phyloP scores from a whole-genome alignment of 2,113 vertebrate genomes.

The Clinocottus analis region DNA sequence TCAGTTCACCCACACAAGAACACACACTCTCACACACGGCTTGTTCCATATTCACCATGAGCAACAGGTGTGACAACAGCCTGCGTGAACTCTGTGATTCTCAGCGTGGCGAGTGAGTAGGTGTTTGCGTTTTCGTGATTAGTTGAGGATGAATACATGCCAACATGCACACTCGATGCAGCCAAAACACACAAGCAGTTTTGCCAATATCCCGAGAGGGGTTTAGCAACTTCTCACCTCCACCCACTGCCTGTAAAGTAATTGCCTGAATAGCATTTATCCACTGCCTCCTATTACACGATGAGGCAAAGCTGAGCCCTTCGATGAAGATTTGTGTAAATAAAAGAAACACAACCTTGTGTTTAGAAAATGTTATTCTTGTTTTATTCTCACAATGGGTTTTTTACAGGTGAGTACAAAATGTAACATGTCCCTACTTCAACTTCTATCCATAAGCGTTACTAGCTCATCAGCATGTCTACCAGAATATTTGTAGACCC shows the following conservation, averaged over 20 bases:
- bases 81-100: slow-evolving; percentile 65
- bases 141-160: slow-evolving; percentile 69
- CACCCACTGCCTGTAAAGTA: slow-evolving; percentile 66
- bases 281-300: slow-evolving; percentile 25
- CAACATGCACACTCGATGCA: slow-evolving; percentile 65
- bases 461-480: too few relatives aligned
- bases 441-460: too few relatives aligned
- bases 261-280: slow-evolving; percentile 61
- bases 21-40: slow-evolving; percentile 26
- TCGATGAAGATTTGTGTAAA: slow-evolving; percentile 26
- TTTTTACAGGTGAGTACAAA: too few relatives aligned
- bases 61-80: slow-evolving; percentile 77
- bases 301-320: slow-evolving; percentile 39
- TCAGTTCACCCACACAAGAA: slow-evolving; percentile 40
- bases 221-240: slow-evolving; percentile 72
- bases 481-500: too few relatives aligned
- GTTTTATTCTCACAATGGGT: too few relatives aligned
- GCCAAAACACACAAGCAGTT: slow-evolving; percentile 64
- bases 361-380: background rate
- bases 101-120: slow-evolving; percentile 57
- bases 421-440: too few relatives aligned
- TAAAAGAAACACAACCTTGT: slow-evolving; percentile 1
- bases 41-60: slow-evolving; percentile 49
- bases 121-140: slow-evolving; percentile 78
- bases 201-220: slow-evolving; percentile 65